Percentiles rank a stretch among this genome's conserved stretches.
These are phyloP conservation scores for Zonotrichia leucophrys DNA, from an alignment of 2,113 vertebrate genomes.

Conservation along the genomic window DNA sequence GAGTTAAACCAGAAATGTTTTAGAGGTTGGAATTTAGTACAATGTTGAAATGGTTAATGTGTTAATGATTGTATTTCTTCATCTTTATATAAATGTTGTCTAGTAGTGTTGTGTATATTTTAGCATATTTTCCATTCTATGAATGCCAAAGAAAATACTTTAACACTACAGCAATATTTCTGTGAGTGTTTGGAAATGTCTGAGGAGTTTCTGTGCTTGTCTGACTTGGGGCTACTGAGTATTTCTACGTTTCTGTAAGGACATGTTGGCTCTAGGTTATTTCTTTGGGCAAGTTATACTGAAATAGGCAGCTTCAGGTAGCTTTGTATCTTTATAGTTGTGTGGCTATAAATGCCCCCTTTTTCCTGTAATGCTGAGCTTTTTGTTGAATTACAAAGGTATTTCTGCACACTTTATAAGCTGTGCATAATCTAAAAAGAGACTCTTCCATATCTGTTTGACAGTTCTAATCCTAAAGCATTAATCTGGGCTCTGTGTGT, in stretches of 20 bases:
- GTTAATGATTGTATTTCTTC: neutral
- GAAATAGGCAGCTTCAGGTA: neutral
- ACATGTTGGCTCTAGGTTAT: neutral
- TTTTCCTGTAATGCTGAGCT: neutral
- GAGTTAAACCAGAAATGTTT: neutral
- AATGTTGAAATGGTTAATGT: neutral
- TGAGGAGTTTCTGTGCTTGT: neutral
- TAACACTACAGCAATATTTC: neutral
- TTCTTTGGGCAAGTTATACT: neutral
- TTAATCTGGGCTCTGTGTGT: neutral
- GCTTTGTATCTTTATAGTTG: neutral
- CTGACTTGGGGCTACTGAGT: neutral
- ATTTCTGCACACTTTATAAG: neutral
- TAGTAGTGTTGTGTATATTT: neutral
- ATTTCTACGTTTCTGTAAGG: neutral
- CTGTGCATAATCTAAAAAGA: neutral
- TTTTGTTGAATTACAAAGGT: neutral
- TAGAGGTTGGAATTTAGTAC: neutral
- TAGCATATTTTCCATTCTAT: neutral
- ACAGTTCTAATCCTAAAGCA: neutral
- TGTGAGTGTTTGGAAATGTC: neutral
- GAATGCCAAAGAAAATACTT: neutral
- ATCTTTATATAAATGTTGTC: neutral
- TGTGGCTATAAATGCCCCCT: fast-evolving
- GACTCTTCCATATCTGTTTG: neutral